Evolutionary conservation across 2,888 invertebrate species (phyloP).

Genomic region (Leptopterna dolabrata): DNA sequence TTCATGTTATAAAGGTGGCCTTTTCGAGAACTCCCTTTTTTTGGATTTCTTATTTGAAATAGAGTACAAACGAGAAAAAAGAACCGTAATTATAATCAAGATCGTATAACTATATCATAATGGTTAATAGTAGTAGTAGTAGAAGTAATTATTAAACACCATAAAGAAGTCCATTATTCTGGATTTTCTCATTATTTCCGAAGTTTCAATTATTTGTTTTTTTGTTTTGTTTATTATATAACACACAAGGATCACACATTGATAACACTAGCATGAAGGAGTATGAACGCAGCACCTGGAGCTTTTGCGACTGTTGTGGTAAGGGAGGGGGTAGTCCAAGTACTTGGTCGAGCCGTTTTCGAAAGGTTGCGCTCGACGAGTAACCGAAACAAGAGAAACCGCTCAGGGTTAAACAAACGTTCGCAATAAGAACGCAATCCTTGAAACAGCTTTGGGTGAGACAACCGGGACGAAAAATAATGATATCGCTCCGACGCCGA

Average conservation of each 20-base stretch:
- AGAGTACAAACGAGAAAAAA: background rate
- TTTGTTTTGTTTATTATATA: background rate
- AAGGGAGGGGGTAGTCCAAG: background rate
- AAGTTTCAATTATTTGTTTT: background rate
- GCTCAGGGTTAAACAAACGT: too few relatives aligned
- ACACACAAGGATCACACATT: constrained; percentile 26
- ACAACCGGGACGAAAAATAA: background rate
- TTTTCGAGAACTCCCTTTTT: background rate
- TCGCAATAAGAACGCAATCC: too few relatives aligned
- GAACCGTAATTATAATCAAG: constrained; percentile 10
- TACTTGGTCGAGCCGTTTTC: background rate
- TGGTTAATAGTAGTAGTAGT: constrained; percentile 9
- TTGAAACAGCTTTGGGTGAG: background rate
- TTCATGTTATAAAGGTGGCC: background rate
- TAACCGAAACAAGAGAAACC: background rate
- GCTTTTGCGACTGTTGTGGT: background rate
- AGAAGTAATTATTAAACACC: constrained; percentile 26
- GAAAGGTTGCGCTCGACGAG: background rate
- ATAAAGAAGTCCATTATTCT: constrained; percentile 22
- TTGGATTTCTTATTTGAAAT: background rate
- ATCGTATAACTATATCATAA: constrained; percentile 13
- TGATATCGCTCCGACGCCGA: background rate
- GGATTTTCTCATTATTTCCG: background rate
- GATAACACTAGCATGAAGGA: constrained; percentile 8
- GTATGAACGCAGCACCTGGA: constrained; percentile 1